Conservation (phyloP, 1,140 invertebrate genomes). For the Pemphigus obesinymphae region DNA sequence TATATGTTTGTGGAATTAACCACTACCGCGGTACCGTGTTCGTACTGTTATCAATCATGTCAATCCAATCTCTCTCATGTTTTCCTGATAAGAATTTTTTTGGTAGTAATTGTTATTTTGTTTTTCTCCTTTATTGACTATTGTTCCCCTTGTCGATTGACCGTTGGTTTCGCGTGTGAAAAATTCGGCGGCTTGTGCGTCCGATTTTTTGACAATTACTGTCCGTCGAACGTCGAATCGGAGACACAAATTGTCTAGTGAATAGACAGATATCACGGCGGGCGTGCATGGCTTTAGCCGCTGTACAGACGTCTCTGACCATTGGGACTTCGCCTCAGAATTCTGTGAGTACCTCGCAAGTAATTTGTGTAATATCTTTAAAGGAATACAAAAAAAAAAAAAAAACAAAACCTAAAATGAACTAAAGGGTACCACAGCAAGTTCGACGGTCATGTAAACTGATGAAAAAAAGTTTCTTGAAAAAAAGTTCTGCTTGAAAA, state of each 20-base stretch:
- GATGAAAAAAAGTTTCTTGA: too few relatives aligned
- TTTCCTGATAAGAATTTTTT: conserved; percentile 19
- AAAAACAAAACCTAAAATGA: too few relatives aligned
- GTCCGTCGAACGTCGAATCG: neutral
- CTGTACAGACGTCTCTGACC: conserved; percentile 65
- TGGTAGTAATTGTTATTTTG: neutral
- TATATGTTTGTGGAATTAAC: neutral
- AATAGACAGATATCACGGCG: neutral
- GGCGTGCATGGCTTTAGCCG: conserved; percentile 61
- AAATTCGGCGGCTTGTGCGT: neutral
- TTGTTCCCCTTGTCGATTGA: neutral
- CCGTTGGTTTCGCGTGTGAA: neutral
- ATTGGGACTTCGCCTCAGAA: conserved; percentile 63
- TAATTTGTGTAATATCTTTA: neutral
- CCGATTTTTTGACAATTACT: neutral
- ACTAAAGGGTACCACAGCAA: too few relatives aligned
- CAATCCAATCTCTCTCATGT: neutral
- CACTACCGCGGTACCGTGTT: neutral
- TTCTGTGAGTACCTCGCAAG: conserved; percentile 54
- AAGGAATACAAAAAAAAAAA: too few relatives aligned
- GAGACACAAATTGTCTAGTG: neutral
- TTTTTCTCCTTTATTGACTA: neutral
- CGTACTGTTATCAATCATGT: neutral
- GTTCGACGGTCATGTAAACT: too few relatives aligned
- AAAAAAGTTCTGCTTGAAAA: too few relatives aligned